Percentiles rank a stretch among this genome's conserved stretches.
Conservation (phyloP, 2,888 invertebrate species). For the Sphaeridia pumilis region DNA sequence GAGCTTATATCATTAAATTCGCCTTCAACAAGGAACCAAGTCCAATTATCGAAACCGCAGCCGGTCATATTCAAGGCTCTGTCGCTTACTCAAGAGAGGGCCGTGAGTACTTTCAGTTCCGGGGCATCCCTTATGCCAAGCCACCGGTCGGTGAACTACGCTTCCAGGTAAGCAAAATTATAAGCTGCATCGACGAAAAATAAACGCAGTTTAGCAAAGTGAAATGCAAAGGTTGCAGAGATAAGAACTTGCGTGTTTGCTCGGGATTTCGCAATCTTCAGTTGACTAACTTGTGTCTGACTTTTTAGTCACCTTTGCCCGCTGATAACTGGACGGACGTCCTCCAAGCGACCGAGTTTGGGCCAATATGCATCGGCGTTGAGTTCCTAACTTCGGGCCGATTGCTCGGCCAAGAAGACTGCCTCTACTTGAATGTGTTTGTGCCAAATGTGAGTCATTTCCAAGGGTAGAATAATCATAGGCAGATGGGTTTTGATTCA, state of each 20-base stretch:
- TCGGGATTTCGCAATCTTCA: no score
- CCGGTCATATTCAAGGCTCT: constrained; percentile 9
- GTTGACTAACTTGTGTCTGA: no score
- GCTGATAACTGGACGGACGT: constrained; percentile 10
- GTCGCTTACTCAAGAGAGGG: constrained; percentile 10
- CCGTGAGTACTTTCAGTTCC: constrained; percentile 7
- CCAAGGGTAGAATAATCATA: not conserved
- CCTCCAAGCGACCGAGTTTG: constrained; percentile 1
- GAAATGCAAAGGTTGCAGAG: no score
- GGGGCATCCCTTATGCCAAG: constrained; percentile 1
- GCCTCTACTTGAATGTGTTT: constrained; percentile 15
- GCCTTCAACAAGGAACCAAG: constrained; percentile 3
- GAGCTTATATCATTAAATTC: constrained; percentile 2
- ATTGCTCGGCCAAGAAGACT: constrained; percentile 15
- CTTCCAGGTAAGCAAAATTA: not conserved
- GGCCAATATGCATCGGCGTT: constrained; percentile 11
- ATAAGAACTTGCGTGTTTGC: no score
- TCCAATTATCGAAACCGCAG: constrained; percentile 6
- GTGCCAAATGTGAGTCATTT: constrained; percentile 6
- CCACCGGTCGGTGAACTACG: constrained; percentile 3
- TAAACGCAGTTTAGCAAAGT: no score
- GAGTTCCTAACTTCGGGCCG: constrained; percentile 14
- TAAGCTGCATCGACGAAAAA: no score
- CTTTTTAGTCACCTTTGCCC: constrained; percentile 11
- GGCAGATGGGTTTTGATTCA: not conserved